Conservation (phyloP, 2,888 invertebrate species). For the Nomada fabriciana region DNA sequence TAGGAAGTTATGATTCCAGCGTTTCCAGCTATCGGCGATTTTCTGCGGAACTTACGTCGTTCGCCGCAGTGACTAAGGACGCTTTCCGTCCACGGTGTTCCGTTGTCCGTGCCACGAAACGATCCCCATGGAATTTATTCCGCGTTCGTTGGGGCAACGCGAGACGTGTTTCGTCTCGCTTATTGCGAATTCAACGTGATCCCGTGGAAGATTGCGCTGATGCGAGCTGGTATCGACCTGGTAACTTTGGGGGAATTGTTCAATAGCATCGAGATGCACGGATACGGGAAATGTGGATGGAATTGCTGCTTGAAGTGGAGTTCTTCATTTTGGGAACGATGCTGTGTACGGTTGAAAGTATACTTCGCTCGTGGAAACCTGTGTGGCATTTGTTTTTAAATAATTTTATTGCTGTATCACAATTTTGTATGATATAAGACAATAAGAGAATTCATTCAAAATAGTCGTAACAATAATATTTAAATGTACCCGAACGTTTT, state of each 20-base stretch:
- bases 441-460: no score
- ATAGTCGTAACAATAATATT: no score
- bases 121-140: slow-evolving; percentile 38
- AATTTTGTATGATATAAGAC: no score
- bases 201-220: slow-evolving; percentile 12
- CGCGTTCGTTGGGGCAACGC: not conserved
- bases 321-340: no score
- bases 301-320: no score
- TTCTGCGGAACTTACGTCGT: slow-evolving; percentile 42
- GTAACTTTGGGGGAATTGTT: slow-evolving; percentile 1
- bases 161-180: slow-evolving; percentile 20
- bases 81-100: slow-evolving; percentile 33
- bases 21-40: slow-evolving; percentile 56
- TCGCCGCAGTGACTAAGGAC: slow-evolving; percentile 37
- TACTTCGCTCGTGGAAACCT: no score
- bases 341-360: no score
- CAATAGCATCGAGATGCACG: not conserved
- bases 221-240: not conserved
- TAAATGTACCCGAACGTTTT: no score
- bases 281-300: not conserved
- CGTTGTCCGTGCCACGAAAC: slow-evolving; percentile 22
- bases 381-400: no score
- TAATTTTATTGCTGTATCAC: no score
- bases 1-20: slow-evolving; percentile 54
- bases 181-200: slow-evolving; percentile 22